These are phyloP conservation scores for Conomelus anceps DNA, from an alignment of 2,888 invertebrate species.

Conservation along the genomic window DNA sequence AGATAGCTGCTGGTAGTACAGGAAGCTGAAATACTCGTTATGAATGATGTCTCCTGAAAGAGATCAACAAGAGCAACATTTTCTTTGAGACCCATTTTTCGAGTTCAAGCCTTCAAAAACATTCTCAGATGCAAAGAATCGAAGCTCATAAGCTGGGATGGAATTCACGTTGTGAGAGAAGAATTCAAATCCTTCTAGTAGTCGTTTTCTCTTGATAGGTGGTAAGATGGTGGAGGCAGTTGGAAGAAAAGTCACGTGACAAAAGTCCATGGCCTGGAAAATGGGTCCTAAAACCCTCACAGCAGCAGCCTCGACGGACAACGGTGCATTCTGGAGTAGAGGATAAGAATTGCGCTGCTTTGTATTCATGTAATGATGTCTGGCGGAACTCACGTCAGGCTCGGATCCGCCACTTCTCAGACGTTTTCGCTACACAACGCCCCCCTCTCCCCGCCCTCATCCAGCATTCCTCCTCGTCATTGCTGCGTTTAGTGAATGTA, in stretches of 20 bases:
- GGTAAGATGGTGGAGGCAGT: background rate
- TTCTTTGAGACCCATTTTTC: background rate
- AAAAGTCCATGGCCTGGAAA: background rate
- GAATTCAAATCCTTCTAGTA: background rate
- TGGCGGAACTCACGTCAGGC: background rate
- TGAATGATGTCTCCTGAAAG: background rate
- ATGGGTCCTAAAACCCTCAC: background rate
- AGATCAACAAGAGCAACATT: background rate
- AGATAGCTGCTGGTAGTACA: no score
- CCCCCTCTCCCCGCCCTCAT: background rate
- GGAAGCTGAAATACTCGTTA: no score
- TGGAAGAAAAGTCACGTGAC: background rate
- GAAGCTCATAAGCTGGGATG: background rate
- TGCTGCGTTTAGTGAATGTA: background rate
- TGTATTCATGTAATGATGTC: background rate
- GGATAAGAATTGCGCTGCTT: background rate
- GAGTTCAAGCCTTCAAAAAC: background rate
- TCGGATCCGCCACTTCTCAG: background rate
- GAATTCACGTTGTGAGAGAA: background rate
- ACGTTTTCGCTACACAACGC: background rate
- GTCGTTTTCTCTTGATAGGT: background rate
- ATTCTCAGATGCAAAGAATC: background rate
- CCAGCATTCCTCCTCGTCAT: no score
- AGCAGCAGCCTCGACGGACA: background rate
- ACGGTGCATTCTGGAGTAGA: background rate